Base-by-base conservation (phyloP, 2,113 vertebrate species). In the Nansenia antarctica region DNA sequence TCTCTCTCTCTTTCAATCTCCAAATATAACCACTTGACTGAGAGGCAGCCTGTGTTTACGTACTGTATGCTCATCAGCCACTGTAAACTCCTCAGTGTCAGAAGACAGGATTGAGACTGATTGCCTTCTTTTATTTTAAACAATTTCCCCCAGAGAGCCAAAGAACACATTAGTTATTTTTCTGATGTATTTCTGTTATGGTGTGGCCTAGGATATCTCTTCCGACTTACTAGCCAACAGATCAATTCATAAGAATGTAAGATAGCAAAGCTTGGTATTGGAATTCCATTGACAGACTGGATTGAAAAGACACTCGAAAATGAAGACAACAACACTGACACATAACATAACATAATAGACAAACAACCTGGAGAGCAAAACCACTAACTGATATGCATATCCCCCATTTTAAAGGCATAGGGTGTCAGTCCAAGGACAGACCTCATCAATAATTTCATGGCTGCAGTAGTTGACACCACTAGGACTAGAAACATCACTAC, bases 381-480 rank as follows among this genome's bases (percentile, higher is more conserved):
- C n/a, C n/a, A n/a, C n/a, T 42, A 18, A 18, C 1, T 5, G 49
- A 70, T 31, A 47, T 32, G 20, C 58, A 26, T 22, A 53, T 65
- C 30, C 31, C 67, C 18, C 27, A 55, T 1, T 6, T 26, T 65
- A 81, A 45, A 72, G 8, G 74, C 59, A 63, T 31, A 29, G 47
- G 61, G 72, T 68, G 86, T 81, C 73, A 88, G 47, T 82, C 81
- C 54, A 70, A 67, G 63, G 76, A 74, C 20, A 63, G 18, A 64
- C 24, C 45, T 87, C 82, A 88, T 88, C 49, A 87, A 90, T 90
- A 65, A 90, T 88, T 88, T 73, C 70, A 73, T 58, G 69, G 77
- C 61, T 76, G 80, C 57, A 49, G 9, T 72, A 61, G 34, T 77
- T 75, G 57, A 45, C 42, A 35, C 9, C 11, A 64, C 29, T 49